These are phyloP conservation scores for Zaprionus gabonicus DNA, from an alignment of 1,140 invertebrate species.

Conservation along the genomic window DNA sequence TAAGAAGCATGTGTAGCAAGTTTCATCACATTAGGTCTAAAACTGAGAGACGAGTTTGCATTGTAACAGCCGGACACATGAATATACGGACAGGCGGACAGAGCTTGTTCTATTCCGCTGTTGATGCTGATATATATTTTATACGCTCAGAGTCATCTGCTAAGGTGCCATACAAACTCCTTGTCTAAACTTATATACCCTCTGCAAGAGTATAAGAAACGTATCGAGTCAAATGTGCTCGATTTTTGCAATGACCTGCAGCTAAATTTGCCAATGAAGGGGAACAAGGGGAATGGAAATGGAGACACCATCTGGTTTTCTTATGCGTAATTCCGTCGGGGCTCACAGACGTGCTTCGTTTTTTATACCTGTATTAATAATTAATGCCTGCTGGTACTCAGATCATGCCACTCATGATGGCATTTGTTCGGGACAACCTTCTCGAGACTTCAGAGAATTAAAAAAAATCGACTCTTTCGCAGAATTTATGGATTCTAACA, in stretches of 20 bases:
- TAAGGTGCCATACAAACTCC: too few relatives aligned
- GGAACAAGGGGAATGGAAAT: not conserved
- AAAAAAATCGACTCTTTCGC: slow-evolving; percentile 19
- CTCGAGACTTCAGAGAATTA: slow-evolving; percentile 5
- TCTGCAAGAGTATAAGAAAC: not conserved
- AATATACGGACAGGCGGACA: too few relatives aligned
- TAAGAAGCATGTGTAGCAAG: too few relatives aligned
- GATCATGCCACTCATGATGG: not conserved
- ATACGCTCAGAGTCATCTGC: too few relatives aligned
- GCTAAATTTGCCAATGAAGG: slow-evolving; percentile 1
- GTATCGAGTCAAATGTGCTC: slow-evolving; percentile 14
- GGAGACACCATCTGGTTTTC: slow-evolving; percentile 1
- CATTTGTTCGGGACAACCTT: not conserved
- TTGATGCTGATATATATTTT: too few relatives aligned
- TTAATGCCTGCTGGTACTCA: slow-evolving; percentile 14
- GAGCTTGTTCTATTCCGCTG: too few relatives aligned
- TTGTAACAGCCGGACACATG: too few relatives aligned
- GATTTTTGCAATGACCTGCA: slow-evolving; percentile 39
- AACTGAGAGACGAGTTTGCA: too few relatives aligned
- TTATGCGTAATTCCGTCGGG: slow-evolving; percentile 4
- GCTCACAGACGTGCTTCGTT: slow-evolving; percentile 3
- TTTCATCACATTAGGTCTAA: too few relatives aligned
- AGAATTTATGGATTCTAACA: slow-evolving; percentile 29
- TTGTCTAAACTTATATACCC: too few relatives aligned
- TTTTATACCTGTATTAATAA: slow-evolving; percentile 44